phyloP scores from a whole-genome alignment of 1,140 invertebrate species.

The Conus betulinus region DNA sequence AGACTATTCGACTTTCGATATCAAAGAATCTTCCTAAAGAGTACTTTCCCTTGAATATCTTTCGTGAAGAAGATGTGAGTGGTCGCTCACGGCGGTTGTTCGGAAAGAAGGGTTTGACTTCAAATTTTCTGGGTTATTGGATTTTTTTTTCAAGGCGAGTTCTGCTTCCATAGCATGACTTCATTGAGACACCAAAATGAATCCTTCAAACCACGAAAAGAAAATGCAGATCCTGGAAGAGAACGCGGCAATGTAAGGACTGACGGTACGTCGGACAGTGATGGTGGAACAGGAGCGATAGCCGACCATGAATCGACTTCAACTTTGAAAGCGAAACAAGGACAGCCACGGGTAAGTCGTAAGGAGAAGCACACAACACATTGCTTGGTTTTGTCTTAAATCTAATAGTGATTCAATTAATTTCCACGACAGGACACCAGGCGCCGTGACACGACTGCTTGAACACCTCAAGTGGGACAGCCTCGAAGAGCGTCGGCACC shows the following conservation, averaged over 20 bases:
- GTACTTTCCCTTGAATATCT: slow-evolving; percentile 12
- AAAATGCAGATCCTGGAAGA: slow-evolving; percentile 14
- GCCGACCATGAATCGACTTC: not conserved
- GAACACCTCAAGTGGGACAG: no score
- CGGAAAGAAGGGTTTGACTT: slow-evolving; percentile 21
- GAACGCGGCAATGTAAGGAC: not conserved
- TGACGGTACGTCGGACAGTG: not conserved
- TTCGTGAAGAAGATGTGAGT: slow-evolving; percentile 9
- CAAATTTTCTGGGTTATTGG: slow-evolving; percentile 26
- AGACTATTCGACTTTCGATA: not conserved
- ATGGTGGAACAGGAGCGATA: not conserved
- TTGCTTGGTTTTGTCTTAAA: no score
- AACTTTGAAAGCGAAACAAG: not conserved
- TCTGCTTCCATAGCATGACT: slow-evolving; percentile 17
- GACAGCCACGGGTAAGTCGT: not conserved
- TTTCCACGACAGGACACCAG: no score
- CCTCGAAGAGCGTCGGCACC: no score
- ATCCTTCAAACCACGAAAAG: slow-evolving; percentile 13
- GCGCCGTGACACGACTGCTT: no score
- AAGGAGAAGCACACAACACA: not conserved
- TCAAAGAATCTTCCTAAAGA: not conserved
- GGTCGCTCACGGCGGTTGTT: slow-evolving; percentile 33
- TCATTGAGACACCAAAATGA: slow-evolving; percentile 4
- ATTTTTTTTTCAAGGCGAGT: not conserved
- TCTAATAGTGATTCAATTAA: no score